Conservation (phyloP, 2,888 invertebrate species). For the Spialia ferax region DNA sequence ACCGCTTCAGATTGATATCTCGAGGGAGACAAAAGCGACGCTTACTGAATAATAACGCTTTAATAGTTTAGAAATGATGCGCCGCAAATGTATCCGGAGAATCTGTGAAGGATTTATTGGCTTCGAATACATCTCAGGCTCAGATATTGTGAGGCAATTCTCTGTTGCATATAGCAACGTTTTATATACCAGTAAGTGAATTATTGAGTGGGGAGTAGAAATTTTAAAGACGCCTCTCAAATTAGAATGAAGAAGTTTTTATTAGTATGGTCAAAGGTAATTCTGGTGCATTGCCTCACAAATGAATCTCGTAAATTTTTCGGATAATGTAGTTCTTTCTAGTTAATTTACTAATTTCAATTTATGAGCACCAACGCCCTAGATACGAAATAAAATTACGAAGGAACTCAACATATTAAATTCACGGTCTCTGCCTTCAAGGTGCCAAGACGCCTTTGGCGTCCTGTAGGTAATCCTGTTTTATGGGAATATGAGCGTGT, state of each 20-base stretch:
- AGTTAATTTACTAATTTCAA: too few relatives aligned
- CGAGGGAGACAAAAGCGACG: slow-evolving; percentile 76
- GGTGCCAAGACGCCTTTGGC: slow-evolving; percentile 5
- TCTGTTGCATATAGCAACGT: neutral
- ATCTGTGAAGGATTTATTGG: slow-evolving; percentile 61
- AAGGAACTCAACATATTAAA: neutral
- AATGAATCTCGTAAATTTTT: too few relatives aligned
- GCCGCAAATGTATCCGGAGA: slow-evolving; percentile 68
- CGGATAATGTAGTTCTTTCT: too few relatives aligned
- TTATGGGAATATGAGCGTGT: slow-evolving; percentile 15
- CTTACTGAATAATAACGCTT: slow-evolving; percentile 74
- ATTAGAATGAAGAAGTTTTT: neutral
- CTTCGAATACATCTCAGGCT: slow-evolving; percentile 62
- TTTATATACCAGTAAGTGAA: neutral
- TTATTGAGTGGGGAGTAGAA: neutral
- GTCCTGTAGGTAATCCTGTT: slow-evolving; percentile 25
- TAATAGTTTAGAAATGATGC: slow-evolving; percentile 68
- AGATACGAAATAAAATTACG: neutral
- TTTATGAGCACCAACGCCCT: neutral
- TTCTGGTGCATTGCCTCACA: too few relatives aligned
- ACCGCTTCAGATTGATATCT: slow-evolving; percentile 78
- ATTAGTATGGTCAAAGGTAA: too few relatives aligned
- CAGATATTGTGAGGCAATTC: slow-evolving; percentile 8
- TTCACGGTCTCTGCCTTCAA: slow-evolving; percentile 1
- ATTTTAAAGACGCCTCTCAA: neutral